These are phyloP conservation scores for Xenopus petersii DNA, from an alignment of 2,797 vertebrate species.

Conservation along the genomic window DNA sequence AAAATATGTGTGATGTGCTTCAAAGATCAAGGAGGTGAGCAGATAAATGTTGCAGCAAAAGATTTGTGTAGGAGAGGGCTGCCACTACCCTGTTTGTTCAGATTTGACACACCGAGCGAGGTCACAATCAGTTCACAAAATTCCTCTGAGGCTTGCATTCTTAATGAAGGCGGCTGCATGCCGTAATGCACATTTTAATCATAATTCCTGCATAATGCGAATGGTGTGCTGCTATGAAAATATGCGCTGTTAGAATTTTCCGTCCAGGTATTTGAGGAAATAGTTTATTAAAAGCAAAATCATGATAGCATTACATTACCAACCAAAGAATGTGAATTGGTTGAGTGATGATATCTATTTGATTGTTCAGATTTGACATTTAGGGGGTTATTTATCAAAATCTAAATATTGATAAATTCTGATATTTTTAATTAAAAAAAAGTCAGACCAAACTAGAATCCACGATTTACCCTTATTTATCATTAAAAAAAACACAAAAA, in stretches of 20 bases:
- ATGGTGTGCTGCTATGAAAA: conserved; percentile 3
- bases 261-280: neutral
- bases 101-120: conserved; percentile 78
- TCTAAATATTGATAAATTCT: too few relatives aligned
- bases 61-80: conserved; percentile 71
- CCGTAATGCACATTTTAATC: conserved; percentile 54
- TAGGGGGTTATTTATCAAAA: too few relatives aligned
- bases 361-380: too few relatives aligned
- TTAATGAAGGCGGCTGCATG: conserved; percentile 56
- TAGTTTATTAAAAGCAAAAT: neutral
- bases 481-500: too few relatives aligned
- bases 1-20: conserved; percentile 88
- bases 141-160: conserved; percentile 65
- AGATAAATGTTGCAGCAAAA: conserved; percentile 87
- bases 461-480: too few relatives aligned
- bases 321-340: too few relatives aligned
- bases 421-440: too few relatives aligned
- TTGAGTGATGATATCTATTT: too few relatives aligned
- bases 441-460: too few relatives aligned
- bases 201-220: conserved; percentile 48
- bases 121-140: conserved; percentile 84
- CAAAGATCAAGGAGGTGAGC: conserved; percentile 92
- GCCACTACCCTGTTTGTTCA: conserved; percentile 62
- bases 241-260: neutral
- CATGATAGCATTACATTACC: neutral